Evolutionary conservation across 2,888 invertebrate genomes (phyloP).

Genomic region (Apodemia zela): DNA sequence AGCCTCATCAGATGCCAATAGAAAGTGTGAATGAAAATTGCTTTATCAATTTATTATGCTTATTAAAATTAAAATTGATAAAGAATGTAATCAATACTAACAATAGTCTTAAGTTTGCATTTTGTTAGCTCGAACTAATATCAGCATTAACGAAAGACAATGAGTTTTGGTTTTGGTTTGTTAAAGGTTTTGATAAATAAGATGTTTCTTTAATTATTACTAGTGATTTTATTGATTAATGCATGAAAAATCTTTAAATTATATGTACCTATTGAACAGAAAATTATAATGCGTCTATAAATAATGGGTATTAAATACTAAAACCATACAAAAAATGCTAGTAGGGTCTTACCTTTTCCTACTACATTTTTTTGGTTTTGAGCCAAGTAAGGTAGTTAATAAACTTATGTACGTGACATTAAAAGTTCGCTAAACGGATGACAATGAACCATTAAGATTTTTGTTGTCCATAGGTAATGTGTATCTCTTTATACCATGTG

Average conservation of each 20-base stretch:
- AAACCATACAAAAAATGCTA: neutral
- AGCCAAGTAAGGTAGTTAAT: no score
- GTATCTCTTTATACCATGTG: no score
- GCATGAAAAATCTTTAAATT: slow-evolving; percentile 3
- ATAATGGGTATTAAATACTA: neutral
- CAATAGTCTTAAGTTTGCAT: slow-evolving; percentile 10
- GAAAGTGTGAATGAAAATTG: slow-evolving; percentile 6
- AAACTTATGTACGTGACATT: no score
- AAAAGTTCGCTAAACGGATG: no score
- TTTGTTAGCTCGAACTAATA: slow-evolving; percentile 13
- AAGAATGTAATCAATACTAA: slow-evolving; percentile 5
- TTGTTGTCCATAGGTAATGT: no score
- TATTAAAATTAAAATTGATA: neutral
- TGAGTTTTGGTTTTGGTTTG: slow-evolving; percentile 17
- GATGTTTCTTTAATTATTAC: neutral
- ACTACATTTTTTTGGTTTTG: no score
- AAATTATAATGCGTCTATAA: neutral
- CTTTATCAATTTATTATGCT: slow-evolving; percentile 6
- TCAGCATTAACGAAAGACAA: slow-evolving; percentile 4
- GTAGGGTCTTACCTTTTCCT: no score
- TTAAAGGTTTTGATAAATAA: slow-evolving; percentile 5
- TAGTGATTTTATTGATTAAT: neutral
- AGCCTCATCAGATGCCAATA: neutral
- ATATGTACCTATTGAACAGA: slow-evolving; percentile 1
- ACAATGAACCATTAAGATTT: no score